These are phyloP conservation scores for Psittacula echo DNA, from an alignment of 2,797 vertebrate genomes.

Conservation along the genomic window DNA sequence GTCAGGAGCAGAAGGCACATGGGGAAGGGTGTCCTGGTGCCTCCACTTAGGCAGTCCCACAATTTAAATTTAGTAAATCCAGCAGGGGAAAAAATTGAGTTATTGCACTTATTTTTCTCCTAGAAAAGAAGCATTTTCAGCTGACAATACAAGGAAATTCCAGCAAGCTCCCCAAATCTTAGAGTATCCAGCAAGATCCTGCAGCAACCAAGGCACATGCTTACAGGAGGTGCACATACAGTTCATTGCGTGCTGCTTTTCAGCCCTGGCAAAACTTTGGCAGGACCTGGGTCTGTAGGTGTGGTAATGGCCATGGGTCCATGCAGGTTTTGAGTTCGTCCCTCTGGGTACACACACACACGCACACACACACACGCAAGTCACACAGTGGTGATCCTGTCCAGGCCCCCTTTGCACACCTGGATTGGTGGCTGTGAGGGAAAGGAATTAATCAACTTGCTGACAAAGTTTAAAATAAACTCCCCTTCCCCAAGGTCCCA, in stretches of 20 bases:
- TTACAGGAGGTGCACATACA: background rate
- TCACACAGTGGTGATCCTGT: accelerated
- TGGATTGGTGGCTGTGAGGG: background rate
- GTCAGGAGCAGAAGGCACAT: background rate
- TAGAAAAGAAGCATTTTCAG: background rate
- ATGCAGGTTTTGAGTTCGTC: accelerated
- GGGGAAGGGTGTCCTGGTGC: background rate
- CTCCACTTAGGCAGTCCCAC: background rate
- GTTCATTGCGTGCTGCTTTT: accelerated
- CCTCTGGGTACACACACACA: background rate
- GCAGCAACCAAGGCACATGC: background rate
- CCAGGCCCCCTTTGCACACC: background rate
- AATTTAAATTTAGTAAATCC: background rate
- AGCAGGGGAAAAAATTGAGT: background rate
- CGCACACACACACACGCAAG: background rate
- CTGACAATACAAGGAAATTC: accelerated
- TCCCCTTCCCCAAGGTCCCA: background rate
- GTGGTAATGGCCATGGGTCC: accelerated
- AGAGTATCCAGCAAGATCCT: background rate
- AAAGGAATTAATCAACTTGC: background rate
- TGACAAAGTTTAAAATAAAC: background rate
- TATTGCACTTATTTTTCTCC: background rate
- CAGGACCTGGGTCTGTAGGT: background rate
- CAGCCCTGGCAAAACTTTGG: background rate
- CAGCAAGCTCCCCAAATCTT: background rate